A percentile compares a stretch with the other conserved stretches of the same genome.
phyloP scores from a whole-genome alignment of 2,797 vertebrate species.

The Austrolebias charrua region DNA sequence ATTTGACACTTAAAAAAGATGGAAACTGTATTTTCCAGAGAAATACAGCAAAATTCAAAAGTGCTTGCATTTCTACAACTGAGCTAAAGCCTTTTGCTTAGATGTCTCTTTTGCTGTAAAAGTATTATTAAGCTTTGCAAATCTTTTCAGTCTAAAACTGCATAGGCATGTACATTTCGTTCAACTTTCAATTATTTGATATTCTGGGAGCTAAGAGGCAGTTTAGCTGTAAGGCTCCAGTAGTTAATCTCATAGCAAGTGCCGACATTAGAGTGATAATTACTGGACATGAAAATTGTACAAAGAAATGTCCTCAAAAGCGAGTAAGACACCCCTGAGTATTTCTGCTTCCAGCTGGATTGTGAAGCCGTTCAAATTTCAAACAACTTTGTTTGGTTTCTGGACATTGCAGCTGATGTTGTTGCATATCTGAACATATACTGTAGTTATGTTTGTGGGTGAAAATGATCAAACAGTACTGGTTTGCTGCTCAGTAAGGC shows the following conservation, averaged over 20 bases:
- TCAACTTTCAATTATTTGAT: conserved; percentile 73
- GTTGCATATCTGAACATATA: conserved; percentile 31
- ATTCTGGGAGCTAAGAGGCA: conserved; percentile 68
- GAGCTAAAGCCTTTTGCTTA: conserved; percentile 58
- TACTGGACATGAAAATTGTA: conserved; percentile 58
- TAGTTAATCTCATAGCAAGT: conserved; percentile 66
- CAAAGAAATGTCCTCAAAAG: conserved; percentile 52
- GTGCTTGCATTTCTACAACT: conserved; percentile 48
- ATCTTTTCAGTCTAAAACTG: conserved; percentile 63
- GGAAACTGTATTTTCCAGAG: conserved; percentile 30
- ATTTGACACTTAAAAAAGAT: conserved; percentile 15
- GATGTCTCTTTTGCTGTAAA: conserved; percentile 56
- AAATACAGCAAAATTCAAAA: conserved; percentile 56
- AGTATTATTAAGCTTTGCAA: conserved; percentile 61
- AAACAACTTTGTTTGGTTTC: conserved; percentile 14
- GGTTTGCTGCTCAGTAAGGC: conserved; percentile 69
- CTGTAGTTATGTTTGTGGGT: conserved; percentile 16
- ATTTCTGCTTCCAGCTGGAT: conserved; percentile 39
- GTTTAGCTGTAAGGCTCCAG: conserved; percentile 54
- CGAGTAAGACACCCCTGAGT: conserved; percentile 32
- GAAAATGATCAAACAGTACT: conserved; percentile 48
- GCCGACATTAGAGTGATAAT: conserved; percentile 69
- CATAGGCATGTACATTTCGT: conserved; percentile 63
- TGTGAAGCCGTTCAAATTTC: conserved; percentile 17
- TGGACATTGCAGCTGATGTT: conserved; percentile 38